These are phyloP conservation scores for Poecilus cupreus DNA, from an alignment of 2,888 invertebrate species.

Conservation along the genomic window DNA sequence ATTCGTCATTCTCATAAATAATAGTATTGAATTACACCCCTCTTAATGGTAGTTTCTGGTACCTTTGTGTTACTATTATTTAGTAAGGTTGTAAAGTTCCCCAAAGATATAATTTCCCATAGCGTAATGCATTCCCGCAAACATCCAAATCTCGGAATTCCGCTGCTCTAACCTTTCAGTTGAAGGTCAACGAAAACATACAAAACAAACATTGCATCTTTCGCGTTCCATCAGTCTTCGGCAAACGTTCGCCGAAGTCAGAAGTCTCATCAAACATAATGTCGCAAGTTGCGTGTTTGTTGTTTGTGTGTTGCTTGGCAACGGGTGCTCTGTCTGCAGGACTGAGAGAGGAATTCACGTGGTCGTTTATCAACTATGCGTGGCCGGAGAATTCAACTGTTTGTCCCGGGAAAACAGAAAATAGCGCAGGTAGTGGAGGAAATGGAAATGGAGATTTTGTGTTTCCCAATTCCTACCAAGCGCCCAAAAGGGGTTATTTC, in stretches of 20 bases:
- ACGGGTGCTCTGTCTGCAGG: conserved; percentile 62
- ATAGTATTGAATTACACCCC: no score
- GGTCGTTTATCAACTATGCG: conserved; percentile 69
- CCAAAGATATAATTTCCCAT: no score
- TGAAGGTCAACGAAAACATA: background rate
- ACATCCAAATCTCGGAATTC: background rate
- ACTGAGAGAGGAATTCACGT: conserved; percentile 70
- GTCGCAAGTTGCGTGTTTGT: background rate
- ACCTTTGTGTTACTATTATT: no score
- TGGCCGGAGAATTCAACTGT: conserved; percentile 43
- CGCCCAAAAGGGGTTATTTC: conserved; percentile 47
- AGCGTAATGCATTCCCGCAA: no score
- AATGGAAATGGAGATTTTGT: conserved; percentile 21
- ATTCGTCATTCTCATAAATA: no score
- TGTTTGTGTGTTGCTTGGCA: background rate
- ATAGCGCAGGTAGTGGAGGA: background rate
- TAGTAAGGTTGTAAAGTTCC: no score
- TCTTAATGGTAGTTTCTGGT: no score
- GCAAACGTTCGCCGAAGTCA: background rate
- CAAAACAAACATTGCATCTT: background rate
- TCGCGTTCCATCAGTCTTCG: background rate
- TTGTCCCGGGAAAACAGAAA: background rate
- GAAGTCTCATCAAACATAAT: background rate
- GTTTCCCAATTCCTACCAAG: conserved; percentile 8
- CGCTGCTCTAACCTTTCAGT: background rate